phyloP scores from a whole-genome alignment of 2,888 invertebrate genomes.

The Sialis fuliginosa region DNA sequence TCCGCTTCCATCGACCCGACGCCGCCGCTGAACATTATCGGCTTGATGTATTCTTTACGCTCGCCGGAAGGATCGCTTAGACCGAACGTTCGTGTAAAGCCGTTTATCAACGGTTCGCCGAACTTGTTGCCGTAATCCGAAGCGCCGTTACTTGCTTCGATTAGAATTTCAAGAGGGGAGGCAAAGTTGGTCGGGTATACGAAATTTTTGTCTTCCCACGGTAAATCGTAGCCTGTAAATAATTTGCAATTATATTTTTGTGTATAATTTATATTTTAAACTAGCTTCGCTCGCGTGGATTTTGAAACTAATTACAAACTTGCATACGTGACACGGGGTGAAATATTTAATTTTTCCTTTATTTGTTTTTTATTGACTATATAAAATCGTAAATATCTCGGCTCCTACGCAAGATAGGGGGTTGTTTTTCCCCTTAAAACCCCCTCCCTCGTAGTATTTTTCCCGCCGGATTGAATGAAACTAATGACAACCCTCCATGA shows the following conservation, averaged over 20 bases:
- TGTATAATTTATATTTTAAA: background rate
- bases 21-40: conserved; percentile 97
- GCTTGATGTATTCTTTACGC: conserved; percentile 88
- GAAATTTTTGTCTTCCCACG: conserved; percentile 66
- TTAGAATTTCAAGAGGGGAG: conserved; percentile 68
- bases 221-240: conserved; percentile 52
- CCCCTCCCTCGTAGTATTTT: too few species aligned
- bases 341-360: too few species aligned
- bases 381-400: too few species aligned
- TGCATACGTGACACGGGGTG: too few species aligned
- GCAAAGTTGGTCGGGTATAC: conserved; percentile 84
- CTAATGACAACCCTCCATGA: too few species aligned
- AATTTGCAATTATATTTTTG: background rate
- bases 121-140: conserved; percentile 99
- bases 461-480: too few species aligned
- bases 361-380: too few species aligned
- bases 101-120: conserved; percentile 85
- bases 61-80: conserved; percentile 41
- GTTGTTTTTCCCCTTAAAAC: too few species aligned
- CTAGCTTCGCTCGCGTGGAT: too few species aligned
- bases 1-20: conserved; percentile 75
- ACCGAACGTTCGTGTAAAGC: conserved; percentile 86
- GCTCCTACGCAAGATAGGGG: too few species aligned
- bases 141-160: conserved; percentile 95
- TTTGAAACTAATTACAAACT: too few species aligned